A percentile compares a stretch with the other conserved stretches of the same genome.
phyloP scores from a whole-genome alignment of 2,797 vertebrate species.

The Tenualosa ilisha region DNA sequence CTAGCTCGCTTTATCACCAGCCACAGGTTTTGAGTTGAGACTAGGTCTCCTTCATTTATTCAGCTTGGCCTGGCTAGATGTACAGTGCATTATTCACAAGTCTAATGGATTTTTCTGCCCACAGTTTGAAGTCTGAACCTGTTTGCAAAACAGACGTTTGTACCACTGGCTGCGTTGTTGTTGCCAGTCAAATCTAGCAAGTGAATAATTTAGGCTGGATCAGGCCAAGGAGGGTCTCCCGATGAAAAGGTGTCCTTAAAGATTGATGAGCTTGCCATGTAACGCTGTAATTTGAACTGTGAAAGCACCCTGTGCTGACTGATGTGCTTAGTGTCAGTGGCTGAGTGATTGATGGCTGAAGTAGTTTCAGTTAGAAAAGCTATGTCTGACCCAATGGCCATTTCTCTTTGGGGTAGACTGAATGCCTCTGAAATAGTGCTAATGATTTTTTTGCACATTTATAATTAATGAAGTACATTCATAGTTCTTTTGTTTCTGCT shows the following conservation, averaged over 20 bases:
- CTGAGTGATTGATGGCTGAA: slow-evolving; percentile 27
- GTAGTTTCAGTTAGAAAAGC: background rate
- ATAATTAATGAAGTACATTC: background rate
- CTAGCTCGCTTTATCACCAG: background rate
- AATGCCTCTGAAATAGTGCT: background rate
- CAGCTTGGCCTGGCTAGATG: background rate
- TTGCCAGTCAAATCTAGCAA: slow-evolving; percentile 55
- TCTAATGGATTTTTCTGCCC: slow-evolving; percentile 47
- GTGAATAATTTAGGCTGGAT: slow-evolving; percentile 75
- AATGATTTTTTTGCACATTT: background rate
- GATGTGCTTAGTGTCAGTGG: slow-evolving; percentile 24
- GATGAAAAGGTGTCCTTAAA: slow-evolving; percentile 64
- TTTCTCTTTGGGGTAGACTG: background rate
- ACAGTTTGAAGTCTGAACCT: background rate
- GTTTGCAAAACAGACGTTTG: background rate
- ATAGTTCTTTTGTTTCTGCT: too few species aligned
- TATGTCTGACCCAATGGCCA: background rate
- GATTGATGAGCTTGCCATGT: slow-evolving; percentile 71
- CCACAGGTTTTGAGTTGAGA: background rate
- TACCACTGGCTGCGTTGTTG: slow-evolving; percentile 38
- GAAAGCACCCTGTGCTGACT: slow-evolving; percentile 51
- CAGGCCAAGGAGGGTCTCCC: slow-evolving; percentile 58
- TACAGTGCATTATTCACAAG: background rate
- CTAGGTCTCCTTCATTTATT: background rate
- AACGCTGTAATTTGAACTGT: slow-evolving; percentile 65